phyloP scores from a whole-genome alignment of 2,888 invertebrate genomes.

The Ectemnius lituratus region DNA sequence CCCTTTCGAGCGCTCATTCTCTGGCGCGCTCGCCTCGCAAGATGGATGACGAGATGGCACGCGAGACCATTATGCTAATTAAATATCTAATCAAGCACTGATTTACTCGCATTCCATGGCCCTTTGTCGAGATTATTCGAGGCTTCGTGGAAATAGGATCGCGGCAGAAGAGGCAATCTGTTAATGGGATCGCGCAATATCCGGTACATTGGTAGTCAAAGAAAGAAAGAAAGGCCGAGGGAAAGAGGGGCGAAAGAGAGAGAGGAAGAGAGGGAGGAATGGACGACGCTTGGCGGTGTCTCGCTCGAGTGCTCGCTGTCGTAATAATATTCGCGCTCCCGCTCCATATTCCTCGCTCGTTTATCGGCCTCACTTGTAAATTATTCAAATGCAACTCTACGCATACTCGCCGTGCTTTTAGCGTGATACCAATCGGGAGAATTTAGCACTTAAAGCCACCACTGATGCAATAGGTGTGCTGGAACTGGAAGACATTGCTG shows the following conservation, averaged over 20 bases:
- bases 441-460: too few species aligned
- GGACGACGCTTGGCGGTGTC: neutral
- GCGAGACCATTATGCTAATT: conserved; percentile 68
- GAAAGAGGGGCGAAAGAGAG: too few species aligned
- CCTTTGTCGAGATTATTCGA: conserved; percentile 30
- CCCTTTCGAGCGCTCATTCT: neutral
- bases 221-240: too few species aligned
- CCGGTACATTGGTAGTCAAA: neutral
- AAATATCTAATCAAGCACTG: conserved; percentile 66
- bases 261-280: too few species aligned
- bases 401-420: too few species aligned
- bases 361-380: conserved; percentile 24
- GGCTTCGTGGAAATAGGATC: conserved; percentile 31
- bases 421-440: too few species aligned
- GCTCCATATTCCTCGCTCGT: conserved; percentile 24
- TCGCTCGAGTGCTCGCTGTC: conserved; percentile 40
- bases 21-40: conserved; percentile 41
- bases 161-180: conserved; percentile 23
- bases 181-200: conserved; percentile 26
- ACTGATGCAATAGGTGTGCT: too few species aligned
- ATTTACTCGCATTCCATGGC: conserved; percentile 48
- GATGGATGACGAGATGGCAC: conserved; percentile 66
- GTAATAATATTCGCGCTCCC: conserved; percentile 43
- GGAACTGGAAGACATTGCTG: too few species aligned
- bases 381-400: conserved; percentile 6